These are phyloP conservation scores for Neodiprion pinetum DNA, from an alignment of 1,140 invertebrate species.

Conservation along the genomic window DNA sequence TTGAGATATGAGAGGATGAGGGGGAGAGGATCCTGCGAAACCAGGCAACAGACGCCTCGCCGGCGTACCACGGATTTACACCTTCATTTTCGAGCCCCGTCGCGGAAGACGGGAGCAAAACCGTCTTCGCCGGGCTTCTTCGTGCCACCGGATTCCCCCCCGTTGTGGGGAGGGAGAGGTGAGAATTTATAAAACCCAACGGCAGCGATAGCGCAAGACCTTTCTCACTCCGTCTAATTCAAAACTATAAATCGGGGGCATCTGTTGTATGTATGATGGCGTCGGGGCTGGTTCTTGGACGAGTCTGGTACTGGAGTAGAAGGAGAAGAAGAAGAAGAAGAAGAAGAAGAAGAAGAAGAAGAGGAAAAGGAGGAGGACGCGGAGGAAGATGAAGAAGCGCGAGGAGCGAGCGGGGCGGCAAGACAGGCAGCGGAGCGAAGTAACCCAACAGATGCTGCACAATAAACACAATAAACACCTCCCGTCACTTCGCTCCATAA, in stretches of 20 bases:
- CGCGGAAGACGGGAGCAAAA: too few species aligned
- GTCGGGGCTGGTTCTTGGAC: conserved; percentile 45
- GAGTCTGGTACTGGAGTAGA: conserved; percentile 18
- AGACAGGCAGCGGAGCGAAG: conserved; percentile 42
- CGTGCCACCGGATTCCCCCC: not conserved
- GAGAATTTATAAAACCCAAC: conserved; percentile 42
- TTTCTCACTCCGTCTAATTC: conserved; percentile 59
- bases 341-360: too few species aligned
- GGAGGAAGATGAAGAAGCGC: conserved; percentile 8
- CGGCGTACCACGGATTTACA: conserved; percentile 13
- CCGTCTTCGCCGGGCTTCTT: too few species aligned
- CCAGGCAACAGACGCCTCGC: conserved; percentile 6
- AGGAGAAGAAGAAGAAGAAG: conserved; percentile 17
- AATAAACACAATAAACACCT: conserved; percentile 64
- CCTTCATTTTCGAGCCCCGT: conserved; percentile 10
- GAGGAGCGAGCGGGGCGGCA: conserved; percentile 25
- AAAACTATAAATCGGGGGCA: conserved; percentile 62
- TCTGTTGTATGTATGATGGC: conserved; percentile 60
- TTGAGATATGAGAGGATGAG: too few species aligned
- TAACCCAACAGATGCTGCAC: conserved; percentile 61
- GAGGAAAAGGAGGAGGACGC: not conserved
- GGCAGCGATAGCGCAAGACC: conserved; percentile 41
- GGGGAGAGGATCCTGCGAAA: not conserved
- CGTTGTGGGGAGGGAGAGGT: not conserved
- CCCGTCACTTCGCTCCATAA: conserved; percentile 62